Percentiles rank a stretch among this genome's conserved stretches.
These are phyloP conservation scores for Sander lucioperca DNA, from an alignment of 2,113 vertebrate genomes.

Conservation along the genomic window DNA sequence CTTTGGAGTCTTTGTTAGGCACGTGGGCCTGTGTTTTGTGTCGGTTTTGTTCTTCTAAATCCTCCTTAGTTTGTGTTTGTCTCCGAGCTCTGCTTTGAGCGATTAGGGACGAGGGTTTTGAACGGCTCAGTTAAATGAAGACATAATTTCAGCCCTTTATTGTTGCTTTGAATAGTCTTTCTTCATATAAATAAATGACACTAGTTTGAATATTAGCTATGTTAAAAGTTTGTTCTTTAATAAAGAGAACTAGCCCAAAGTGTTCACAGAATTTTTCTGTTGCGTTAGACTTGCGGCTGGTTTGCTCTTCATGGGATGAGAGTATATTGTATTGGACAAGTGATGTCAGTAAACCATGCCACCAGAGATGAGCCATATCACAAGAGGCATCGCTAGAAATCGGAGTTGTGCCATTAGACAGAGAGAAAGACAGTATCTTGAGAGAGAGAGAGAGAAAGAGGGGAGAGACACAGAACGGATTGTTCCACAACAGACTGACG, in stretches of 20 bases:
- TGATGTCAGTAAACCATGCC: slow-evolving; percentile 77
- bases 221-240: slow-evolving; percentile 57
- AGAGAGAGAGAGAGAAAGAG: slow-evolving; percentile 53
- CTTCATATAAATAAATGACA: slow-evolving; percentile 71
- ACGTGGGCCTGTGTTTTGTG: slow-evolving; percentile 73
- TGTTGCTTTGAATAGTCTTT: slow-evolving; percentile 67
- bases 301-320: slow-evolving; percentile 48
- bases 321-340: slow-evolving; percentile 68
- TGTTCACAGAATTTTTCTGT: slow-evolving; percentile 30
- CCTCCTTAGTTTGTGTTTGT: slow-evolving; percentile 77
- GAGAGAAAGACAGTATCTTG: slow-evolving; percentile 80
- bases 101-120: slow-evolving; percentile 78
- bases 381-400: slow-evolving; percentile 83
- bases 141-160: slow-evolving; percentile 70
- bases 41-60: slow-evolving; percentile 84
- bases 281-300: slow-evolving; percentile 37
- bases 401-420: slow-evolving; percentile 85
- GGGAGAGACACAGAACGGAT: slow-evolving; percentile 85
- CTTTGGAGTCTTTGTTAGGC: slow-evolving; percentile 82
- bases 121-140: slow-evolving; percentile 68
- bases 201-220: slow-evolving; percentile 62
- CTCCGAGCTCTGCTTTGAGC: slow-evolving; percentile 78
- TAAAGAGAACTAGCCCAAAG: slow-evolving; percentile 51
- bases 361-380: slow-evolving; percentile 82
- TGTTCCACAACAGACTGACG: slow-evolving; percentile 87